These are phyloP conservation scores for Macropus fuliginosus DNA, from an alignment of 2,797 vertebrate genomes.

Conservation along the genomic window DNA sequence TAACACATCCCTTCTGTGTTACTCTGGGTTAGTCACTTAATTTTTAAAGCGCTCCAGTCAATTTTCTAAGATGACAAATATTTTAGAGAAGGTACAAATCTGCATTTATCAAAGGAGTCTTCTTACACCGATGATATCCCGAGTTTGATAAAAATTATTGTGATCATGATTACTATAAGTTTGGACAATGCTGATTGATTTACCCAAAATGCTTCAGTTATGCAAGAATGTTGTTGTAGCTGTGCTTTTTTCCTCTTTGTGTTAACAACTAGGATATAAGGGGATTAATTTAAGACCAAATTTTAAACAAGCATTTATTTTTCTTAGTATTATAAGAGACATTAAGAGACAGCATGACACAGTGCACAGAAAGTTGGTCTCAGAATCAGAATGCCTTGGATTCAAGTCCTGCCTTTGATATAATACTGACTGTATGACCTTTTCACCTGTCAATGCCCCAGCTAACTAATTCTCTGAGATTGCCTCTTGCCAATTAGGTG, in stretches of 20 bases:
- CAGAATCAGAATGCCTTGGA: background rate
- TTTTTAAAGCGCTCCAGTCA: background rate
- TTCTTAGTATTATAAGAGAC: constrained; percentile 33
- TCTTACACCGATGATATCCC: background rate
- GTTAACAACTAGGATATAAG: background rate
- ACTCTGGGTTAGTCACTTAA: background rate
- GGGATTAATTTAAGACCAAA: background rate
- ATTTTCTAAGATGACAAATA: background rate
- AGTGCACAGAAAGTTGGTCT: background rate
- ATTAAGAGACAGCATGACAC: background rate
- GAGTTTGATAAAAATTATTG: background rate
- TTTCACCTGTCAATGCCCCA: background rate
- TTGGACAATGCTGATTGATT: background rate
- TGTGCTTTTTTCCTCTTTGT: no score
- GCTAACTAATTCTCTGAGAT: background rate
- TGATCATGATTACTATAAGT: background rate
- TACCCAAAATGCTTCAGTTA: background rate
- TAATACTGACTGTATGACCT: background rate
- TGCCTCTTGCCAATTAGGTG: background rate
- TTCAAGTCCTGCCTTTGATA: background rate
- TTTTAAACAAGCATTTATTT: background rate
- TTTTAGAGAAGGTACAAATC: background rate
- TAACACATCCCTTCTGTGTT: background rate
- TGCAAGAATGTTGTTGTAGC: no score
- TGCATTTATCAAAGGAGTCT: background rate